Evolutionary conservation across 1,140 invertebrate genomes (phyloP), one percentile per base, ranked within the genome.

Genomic region (Trichoplusia ni): DNA sequence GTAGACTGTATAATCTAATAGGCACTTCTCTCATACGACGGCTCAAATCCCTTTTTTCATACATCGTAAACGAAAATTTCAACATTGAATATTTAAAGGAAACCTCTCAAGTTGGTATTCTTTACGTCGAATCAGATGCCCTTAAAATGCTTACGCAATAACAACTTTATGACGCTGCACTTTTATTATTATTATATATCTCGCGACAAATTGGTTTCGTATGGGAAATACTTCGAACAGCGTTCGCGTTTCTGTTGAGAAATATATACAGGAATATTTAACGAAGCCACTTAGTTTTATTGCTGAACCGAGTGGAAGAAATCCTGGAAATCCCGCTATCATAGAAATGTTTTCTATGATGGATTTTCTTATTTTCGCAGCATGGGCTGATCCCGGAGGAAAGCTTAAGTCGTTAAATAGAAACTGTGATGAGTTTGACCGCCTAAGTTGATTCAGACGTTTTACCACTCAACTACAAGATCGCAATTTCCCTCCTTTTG

Each of bases 1-100:
- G 75, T 53, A 61, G 61, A 64, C 67, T 69, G 65, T 67, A 75
- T 74, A 73, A 74, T 69, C 47, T 68, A 80, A 75, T 73, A 73
- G 75, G 67, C 62, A 66, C 73, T 75, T 75, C 51, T 64, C 69
- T 72, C 64, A 47, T 63, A 47, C 61, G 62, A 64, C 56, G 53
- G 53, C 56, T 44, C 67, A 54, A 70, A 71, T 68, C 69, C 70
- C 68, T 69, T 67, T 75, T 74, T 75, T 71, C 70, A 63, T 67
- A 73, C 58, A 63, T 70, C 74, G 71, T 73, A 71, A 79, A 79
- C 31, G 64, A 47, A 67, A 65, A 71, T 71, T 74, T 60, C 62
- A 60, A 70, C 65, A 72, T 73, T 65, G 58, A 68, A 66, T 62
- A 71, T 68, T 49, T 47, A 58, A 47, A 49, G 54, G 64, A 64